phyloP scores from a whole-genome alignment of 2,113 vertebrate species.

The Pyxicephalus adspersus region DNA sequence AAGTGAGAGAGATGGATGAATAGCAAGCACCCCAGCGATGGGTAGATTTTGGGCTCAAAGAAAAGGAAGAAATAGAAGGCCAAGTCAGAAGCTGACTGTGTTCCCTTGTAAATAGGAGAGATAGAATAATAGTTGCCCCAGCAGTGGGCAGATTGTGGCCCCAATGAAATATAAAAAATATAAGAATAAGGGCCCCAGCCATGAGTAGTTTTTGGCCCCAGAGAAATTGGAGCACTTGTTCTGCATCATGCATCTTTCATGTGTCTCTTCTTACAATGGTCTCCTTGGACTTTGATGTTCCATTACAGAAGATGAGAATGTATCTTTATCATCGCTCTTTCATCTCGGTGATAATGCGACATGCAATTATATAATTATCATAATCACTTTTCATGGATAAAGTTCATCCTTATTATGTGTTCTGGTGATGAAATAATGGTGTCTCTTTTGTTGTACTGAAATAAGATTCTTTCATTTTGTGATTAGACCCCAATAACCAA shows the following conservation, averaged over 20 bases:
- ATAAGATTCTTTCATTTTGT: constrained; percentile 29
- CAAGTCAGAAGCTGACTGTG: no score
- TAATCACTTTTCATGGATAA: constrained; percentile 24
- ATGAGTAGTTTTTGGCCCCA: not conserved
- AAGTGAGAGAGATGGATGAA: no score
- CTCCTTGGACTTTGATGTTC: constrained; percentile 17
- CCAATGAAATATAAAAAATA: not conserved
- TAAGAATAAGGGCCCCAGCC: not conserved
- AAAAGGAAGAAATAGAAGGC: no score
- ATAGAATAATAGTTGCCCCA: no score
- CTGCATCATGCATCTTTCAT: not conserved
- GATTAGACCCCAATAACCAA: constrained; percentile 10
- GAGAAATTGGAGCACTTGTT: not conserved
- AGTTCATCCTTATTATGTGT: constrained; percentile 33
- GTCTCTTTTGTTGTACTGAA: constrained; percentile 7
- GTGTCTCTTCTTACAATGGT: not conserved
- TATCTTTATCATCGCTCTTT: constrained; percentile 23
- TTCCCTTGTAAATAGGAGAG: not conserved
- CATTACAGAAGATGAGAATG: constrained; percentile 31
- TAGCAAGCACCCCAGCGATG: no score
- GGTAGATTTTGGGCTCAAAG: no score
- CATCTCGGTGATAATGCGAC: constrained; percentile 23
- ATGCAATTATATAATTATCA: constrained; percentile 44
- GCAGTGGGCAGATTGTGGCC: no score
- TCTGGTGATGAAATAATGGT: constrained; percentile 14